A percentile compares a stretch with the other conserved stretches of the same genome.
Conservation (phyloP, 1,140 invertebrate species). For the Aethina tumida region DNA sequence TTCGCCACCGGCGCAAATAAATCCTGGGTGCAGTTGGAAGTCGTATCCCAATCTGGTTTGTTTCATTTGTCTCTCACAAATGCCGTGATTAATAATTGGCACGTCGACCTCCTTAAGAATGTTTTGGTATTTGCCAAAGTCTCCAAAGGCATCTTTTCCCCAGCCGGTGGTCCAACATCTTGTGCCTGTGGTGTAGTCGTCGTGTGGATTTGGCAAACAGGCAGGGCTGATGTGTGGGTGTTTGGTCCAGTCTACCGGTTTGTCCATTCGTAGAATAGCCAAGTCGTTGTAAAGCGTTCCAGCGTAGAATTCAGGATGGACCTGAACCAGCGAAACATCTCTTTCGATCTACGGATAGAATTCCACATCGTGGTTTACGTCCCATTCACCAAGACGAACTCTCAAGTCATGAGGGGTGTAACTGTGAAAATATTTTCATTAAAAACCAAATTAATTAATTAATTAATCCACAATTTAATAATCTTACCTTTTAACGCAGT, state of each 20-base stretch:
- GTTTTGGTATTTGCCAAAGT: conserved; percentile 83
- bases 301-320: conserved; percentile 86
- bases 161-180: conserved; percentile 84
- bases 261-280: conserved; percentile 70
- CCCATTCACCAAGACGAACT: conserved; percentile 87
- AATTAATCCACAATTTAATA: background rate
- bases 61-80: conserved; percentile 71
- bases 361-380: conserved; percentile 89
- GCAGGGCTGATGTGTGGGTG: conserved; percentile 84
- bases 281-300: conserved; percentile 85
- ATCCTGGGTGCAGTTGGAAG: conserved; percentile 78
- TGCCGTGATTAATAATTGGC: conserved; percentile 62
- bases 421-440: too few species aligned
- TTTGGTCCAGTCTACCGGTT: conserved; percentile 68
- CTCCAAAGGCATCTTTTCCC: conserved; percentile 90
- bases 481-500: conserved; percentile 81
- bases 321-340: conserved; percentile 64
- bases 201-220: conserved; percentile 70
- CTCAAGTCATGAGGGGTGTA: conserved; percentile 70
- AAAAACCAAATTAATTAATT: too few species aligned
- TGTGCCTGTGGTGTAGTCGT: conserved; percentile 67
- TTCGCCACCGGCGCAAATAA: conserved; percentile 85
- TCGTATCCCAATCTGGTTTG: conserved; percentile 69
- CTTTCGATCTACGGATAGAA: conserved; percentile 88
- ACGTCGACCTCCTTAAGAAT: conserved; percentile 86